phyloP scores from a whole-genome alignment of 2,113 vertebrate species.

The Merops nubicus region DNA sequence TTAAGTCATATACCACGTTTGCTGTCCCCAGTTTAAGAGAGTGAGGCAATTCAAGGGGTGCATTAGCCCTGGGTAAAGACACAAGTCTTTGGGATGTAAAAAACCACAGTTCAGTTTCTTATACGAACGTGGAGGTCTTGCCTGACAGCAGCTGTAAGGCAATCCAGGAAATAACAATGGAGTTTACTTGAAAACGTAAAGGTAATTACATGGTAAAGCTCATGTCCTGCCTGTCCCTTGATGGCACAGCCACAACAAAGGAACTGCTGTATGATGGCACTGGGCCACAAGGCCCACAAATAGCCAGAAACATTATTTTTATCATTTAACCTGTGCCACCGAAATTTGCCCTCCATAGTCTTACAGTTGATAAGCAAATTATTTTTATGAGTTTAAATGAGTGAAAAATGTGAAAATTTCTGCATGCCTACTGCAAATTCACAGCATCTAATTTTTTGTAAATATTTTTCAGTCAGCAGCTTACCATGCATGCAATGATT shows the following conservation, averaged over 20 bases:
- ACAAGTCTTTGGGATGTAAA: accelerated
- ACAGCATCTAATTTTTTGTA: neutral
- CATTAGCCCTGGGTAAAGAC: neutral
- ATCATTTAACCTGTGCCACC: neutral
- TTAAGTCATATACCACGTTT: neutral
- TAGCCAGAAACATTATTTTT: neutral
- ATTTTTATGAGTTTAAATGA: neutral
- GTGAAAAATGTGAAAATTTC: neutral
- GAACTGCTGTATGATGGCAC: neutral
- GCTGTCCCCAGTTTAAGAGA: neutral
- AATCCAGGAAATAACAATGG: neutral
- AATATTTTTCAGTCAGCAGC: neutral
- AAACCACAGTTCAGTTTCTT: accelerated
- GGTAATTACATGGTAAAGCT: neutral
- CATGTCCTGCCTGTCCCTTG: neutral
- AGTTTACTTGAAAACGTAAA: neutral
- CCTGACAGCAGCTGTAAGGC: neutral
- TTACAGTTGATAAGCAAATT: neutral
- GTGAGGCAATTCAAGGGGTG: neutral
- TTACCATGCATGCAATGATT: neutral
- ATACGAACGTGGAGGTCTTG: neutral
- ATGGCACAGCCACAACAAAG: neutral
- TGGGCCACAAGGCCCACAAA: neutral
- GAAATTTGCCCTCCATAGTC: accelerated
- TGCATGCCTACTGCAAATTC: neutral